phyloP scores from a whole-genome alignment of 2,113 vertebrate genomes.

The Nibea coibor region DNA sequence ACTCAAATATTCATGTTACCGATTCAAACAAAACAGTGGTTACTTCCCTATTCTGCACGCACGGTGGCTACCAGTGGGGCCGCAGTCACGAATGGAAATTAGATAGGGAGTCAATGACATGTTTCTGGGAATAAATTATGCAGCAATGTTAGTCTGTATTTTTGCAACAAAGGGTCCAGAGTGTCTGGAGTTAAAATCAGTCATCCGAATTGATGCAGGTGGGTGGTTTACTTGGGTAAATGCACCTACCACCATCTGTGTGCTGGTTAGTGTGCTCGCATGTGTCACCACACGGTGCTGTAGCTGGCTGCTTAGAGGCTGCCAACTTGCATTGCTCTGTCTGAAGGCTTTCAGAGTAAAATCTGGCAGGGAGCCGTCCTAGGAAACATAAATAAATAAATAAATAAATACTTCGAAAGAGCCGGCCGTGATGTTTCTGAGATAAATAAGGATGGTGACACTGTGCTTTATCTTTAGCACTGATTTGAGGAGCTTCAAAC shows the following conservation, averaged over 20 bases:
- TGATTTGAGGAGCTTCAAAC: conserved; percentile 22
- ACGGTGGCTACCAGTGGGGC: not conserved
- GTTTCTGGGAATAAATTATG: conserved; percentile 61
- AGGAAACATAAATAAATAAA: not conserved
- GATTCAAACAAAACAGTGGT: conserved; percentile 24
- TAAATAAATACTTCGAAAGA: conserved; percentile 7
- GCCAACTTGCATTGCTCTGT: conserved; percentile 44
- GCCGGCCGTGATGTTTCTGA: conserved; percentile 13
- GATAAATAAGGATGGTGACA: conserved; percentile 26
- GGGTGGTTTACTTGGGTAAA: conserved; percentile 59
- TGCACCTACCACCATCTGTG: conserved; percentile 59
- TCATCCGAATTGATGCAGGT: conserved; percentile 61
- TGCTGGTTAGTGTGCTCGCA: conserved; percentile 36
- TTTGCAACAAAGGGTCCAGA: conserved; percentile 25
- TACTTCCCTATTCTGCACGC: conserved; percentile 29
- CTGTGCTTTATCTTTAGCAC: conserved; percentile 5
- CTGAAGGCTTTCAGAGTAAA: conserved; percentile 35
- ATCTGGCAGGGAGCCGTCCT: conserved; percentile 35
- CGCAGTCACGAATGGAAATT: conserved; percentile 34
- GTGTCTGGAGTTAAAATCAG: conserved; percentile 57
- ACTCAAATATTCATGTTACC: conserved; percentile 45
- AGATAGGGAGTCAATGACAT: conserved; percentile 44
- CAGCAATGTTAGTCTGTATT: conserved; percentile 39
- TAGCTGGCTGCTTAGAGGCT: conserved; percentile 40
- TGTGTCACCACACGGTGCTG: conserved; percentile 17